A percentile compares a stretch with the other conserved stretches of the same genome.
These are phyloP conservation scores for Gymnocephalus cernua DNA, from an alignment of 2,113 vertebrate genomes.

Conservation along the genomic window DNA sequence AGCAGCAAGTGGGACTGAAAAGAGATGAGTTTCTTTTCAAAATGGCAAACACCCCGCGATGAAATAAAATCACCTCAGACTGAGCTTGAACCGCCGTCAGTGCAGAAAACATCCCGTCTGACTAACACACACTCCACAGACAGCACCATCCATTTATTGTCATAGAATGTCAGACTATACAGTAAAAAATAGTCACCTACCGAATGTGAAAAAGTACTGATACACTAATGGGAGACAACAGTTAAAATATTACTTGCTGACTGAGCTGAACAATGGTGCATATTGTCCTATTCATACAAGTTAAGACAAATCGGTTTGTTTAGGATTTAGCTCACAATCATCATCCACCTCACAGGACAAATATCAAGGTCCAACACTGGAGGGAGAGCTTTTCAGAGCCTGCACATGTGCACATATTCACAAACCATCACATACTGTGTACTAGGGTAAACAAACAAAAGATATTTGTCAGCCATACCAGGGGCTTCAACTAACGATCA, in stretches of 20 bases:
- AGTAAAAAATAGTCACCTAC: slow-evolving; percentile 23
- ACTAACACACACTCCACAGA: slow-evolving; percentile 35
- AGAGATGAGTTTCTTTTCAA: slow-evolving; percentile 73
- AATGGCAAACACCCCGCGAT: slow-evolving; percentile 58
- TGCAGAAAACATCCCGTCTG: slow-evolving; percentile 46
- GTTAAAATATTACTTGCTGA: slow-evolving; percentile 22
- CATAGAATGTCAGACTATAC: slow-evolving; percentile 6
- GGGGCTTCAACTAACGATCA: neutral
- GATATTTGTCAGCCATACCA: neutral
- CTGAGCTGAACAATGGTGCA: slow-evolving; percentile 2
- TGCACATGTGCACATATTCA: slow-evolving; percentile 14
- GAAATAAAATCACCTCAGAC: slow-evolving; percentile 64
- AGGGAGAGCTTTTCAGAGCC: slow-evolving; percentile 21
- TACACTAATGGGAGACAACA: slow-evolving; percentile 7
- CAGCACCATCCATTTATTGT: slow-evolving; percentile 1
- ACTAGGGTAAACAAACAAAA: slow-evolving; percentile 7
- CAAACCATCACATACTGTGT: neutral
- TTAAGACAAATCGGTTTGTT: slow-evolving; percentile 12
- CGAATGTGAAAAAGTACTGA: slow-evolving; percentile 25
- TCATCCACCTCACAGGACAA: slow-evolving; percentile 27
- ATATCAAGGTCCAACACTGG: slow-evolving; percentile 48
- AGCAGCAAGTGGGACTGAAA: slow-evolving; percentile 74
- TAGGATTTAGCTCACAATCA: slow-evolving; percentile 21
- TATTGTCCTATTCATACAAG: neutral
- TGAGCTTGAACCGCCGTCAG: slow-evolving; percentile 63